phyloP scores from a whole-genome alignment of 2,888 invertebrate species.

The Drosophila multiciliata region DNA sequence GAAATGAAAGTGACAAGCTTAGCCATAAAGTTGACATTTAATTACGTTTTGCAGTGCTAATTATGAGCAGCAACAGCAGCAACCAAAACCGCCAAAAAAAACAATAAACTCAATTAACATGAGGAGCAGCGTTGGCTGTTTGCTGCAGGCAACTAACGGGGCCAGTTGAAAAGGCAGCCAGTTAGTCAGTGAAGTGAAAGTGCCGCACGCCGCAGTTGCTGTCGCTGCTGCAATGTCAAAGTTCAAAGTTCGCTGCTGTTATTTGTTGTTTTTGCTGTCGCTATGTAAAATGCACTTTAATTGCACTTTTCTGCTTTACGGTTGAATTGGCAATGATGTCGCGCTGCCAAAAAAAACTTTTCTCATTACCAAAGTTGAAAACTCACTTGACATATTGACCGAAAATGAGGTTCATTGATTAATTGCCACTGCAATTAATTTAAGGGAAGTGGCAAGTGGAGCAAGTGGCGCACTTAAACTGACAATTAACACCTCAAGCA shows the following conservation, averaged over 20 bases:
- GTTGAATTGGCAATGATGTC: slow-evolving; percentile 56
- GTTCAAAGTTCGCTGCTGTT: slow-evolving; percentile 46
- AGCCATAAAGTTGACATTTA: slow-evolving; percentile 20
- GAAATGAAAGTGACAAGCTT: slow-evolving; percentile 72
- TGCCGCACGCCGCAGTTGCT: slow-evolving; percentile 43
- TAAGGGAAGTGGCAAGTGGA: slow-evolving; percentile 2
- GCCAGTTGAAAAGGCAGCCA: slow-evolving; percentile 48
- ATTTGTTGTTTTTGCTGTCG: slow-evolving; percentile 13
- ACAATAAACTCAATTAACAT: slow-evolving; percentile 71
- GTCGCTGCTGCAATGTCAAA: slow-evolving; percentile 62
- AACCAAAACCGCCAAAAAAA: slow-evolving; percentile 9
- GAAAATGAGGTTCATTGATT: slow-evolving; percentile 38
- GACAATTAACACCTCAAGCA: slow-evolving; percentile 68
- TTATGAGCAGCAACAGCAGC: slow-evolving; percentile 40
- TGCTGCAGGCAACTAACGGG: slow-evolving; percentile 51
- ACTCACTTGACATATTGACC: slow-evolving; percentile 50
- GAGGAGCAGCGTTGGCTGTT: slow-evolving; percentile 32
- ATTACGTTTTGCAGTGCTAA: slow-evolving; percentile 51
- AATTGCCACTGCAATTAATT: slow-evolving; percentile 15
- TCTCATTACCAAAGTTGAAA: slow-evolving; percentile 44
- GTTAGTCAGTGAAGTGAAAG: slow-evolving; percentile 63
- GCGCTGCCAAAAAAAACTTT: slow-evolving; percentile 17
- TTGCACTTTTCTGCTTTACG: slow-evolving; percentile 49
- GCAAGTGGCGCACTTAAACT: slow-evolving; percentile 30
- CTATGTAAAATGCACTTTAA: slow-evolving; percentile 49